Evolutionary conservation across 2,888 invertebrate genomes (phyloP), one percentile per base, ranked within the genome.

Genomic region (Tolmerus cingulatus): DNA sequence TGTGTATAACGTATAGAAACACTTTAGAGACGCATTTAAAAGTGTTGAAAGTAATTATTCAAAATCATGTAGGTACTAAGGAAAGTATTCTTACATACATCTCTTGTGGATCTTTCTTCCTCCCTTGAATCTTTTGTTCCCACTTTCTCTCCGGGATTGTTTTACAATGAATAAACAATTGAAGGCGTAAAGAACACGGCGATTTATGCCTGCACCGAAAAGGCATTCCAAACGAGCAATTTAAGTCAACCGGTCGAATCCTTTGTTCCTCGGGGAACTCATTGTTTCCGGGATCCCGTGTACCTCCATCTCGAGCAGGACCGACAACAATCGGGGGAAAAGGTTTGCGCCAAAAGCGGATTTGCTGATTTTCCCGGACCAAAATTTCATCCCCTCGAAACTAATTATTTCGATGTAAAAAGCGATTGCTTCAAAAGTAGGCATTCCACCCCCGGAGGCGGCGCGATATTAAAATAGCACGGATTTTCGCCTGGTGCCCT

Each of bases 361-460:
- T 78, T 78, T 43, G 40, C 23, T 8, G 19, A 37, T 16, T 78
- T 66, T 12, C 78, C 40, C 23, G 23, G 34, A 23, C 7, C 1
- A 19, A 57, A 57, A 82, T 12, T 57, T 51, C 82, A 66, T 40
- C 66, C 82, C 23, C 19, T 82, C 66, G 43, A 82, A 82, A 82
- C 82, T 82, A 66, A 82, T 82, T 82, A 82, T 82, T 57, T 66
- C 82, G 57, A 82, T 82, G 82, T 82, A 82, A 82, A 82, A 82
- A 57, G 82, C 37, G 82, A 82, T 82, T 82, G 37, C 66, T 66
- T 30, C 37, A 66, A 14, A 37, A 82, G 55, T 82, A 82, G 23
- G 66, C 27, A 66, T 66, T 66, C 66, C 66, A 14, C 4, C 19
- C 23, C 55, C n/a, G 19, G 19, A 4, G 1, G 14, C 23, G 57